Percentiles rank a stretch among this genome's conserved stretches.
These are phyloP conservation scores for Paracyclopina nana DNA, from an alignment of 1,140 invertebrate species.

Conservation along the genomic window DNA sequence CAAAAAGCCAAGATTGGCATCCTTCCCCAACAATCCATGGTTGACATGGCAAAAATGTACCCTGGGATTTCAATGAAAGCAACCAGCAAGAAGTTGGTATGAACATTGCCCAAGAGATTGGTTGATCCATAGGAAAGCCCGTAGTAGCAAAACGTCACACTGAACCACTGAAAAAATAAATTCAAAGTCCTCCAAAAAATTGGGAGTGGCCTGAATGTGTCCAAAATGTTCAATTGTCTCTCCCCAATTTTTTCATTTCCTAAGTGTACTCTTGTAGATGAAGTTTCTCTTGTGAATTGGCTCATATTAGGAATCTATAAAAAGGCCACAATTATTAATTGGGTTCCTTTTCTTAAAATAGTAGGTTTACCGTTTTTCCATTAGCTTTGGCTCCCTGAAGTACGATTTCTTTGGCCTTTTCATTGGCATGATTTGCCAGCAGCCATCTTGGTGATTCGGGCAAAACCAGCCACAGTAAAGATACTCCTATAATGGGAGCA, in stretches of 20 bases:
- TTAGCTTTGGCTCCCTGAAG: too few species aligned
- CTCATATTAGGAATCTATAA: too few species aligned
- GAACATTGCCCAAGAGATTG: slow-evolving; percentile 12
- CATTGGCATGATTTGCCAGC: slow-evolving; percentile 24
- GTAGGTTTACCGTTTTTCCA: too few species aligned
- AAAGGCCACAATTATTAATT: too few species aligned
- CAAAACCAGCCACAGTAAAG: neutral
- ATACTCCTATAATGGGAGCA: neutral
- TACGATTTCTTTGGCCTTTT: slow-evolving; percentile 24
- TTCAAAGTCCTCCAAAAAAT: slow-evolving; percentile 7
- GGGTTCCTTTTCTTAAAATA: too few species aligned
- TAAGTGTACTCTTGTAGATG: too few species aligned
- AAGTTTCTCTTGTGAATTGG: too few species aligned
- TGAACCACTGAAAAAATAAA: slow-evolving; percentile 18
- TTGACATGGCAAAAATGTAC: slow-evolving; percentile 15
- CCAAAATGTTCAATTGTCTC: too few species aligned
- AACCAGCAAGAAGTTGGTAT: slow-evolving; percentile 16
- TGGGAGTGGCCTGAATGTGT: slow-evolving; percentile 8
- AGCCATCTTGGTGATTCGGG: slow-evolving; percentile 31
- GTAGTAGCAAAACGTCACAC: slow-evolving; percentile 16
- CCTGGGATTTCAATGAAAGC: slow-evolving; percentile 18
- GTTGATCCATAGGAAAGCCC: slow-evolving; percentile 15
- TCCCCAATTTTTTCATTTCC: too few species aligned
- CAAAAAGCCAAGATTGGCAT: slow-evolving; percentile 10
- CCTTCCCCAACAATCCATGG: slow-evolving; percentile 16